These are phyloP conservation scores for Salvelinus sp. DNA, from an alignment of 2,113 vertebrate genomes.

Conservation along the genomic window DNA sequence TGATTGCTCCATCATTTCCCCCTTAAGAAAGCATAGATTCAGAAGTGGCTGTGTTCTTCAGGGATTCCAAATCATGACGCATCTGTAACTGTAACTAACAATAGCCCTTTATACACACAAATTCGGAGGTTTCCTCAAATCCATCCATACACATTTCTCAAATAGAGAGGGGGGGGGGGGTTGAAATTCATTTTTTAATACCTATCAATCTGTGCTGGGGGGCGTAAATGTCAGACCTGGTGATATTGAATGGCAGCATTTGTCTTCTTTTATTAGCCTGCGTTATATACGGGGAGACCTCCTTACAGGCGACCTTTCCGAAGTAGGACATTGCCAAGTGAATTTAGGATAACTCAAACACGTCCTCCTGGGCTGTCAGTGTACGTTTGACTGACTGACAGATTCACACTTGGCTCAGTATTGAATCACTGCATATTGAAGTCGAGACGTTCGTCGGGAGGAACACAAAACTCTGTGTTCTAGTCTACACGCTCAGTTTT, in stretches of 20 bases:
- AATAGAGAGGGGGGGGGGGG: slow-evolving; percentile 12
- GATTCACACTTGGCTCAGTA: not conserved
- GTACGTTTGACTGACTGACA: slow-evolving; percentile 15
- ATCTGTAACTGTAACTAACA: too few relatives aligned
- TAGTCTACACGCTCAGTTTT: too few relatives aligned
- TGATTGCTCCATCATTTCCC: too few relatives aligned
- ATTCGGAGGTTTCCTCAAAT: too few relatives aligned
- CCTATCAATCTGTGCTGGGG: slow-evolving; percentile 45
- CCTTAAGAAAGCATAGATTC: too few relatives aligned
- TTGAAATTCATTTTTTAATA: slow-evolving; percentile 18
- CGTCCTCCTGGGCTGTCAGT: slow-evolving; percentile 5
- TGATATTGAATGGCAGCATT: slow-evolving; percentile 60
- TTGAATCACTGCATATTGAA: not conserved
- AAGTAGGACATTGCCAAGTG: slow-evolving; percentile 36
- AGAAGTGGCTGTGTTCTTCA: too few relatives aligned
- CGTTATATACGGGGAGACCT: slow-evolving; percentile 36
- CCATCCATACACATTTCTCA: too few relatives aligned
- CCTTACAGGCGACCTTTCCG: slow-evolving; percentile 47
- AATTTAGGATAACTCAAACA: slow-evolving; percentile 46
- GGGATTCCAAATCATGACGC: too few relatives aligned
- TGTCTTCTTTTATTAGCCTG: slow-evolving; percentile 58
- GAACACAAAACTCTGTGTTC: too few relatives aligned
- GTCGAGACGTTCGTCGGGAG: too few relatives aligned
- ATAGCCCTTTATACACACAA: too few relatives aligned
- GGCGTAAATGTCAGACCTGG: slow-evolving; percentile 61